Conservation (phyloP, 2,113 vertebrate species). For the Sylvilagus bachmani region DNA sequence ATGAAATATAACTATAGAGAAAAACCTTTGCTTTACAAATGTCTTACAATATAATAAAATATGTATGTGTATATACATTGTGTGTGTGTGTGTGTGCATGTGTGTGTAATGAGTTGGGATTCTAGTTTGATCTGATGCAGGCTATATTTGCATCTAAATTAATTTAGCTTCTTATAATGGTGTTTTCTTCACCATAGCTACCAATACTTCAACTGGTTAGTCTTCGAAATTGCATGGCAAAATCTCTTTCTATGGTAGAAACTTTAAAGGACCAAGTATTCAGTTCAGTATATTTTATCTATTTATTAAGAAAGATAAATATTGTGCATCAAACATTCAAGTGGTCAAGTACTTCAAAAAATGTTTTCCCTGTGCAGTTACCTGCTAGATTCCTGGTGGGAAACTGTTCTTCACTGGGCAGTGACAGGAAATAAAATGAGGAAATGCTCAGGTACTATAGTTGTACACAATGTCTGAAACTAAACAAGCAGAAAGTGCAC, state of each 20-base stretch:
- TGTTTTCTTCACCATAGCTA: neutral
- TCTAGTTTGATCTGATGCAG: neutral
- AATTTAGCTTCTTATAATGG: neutral
- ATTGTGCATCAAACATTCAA: neutral
- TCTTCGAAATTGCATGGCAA: neutral
- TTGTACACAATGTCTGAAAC: neutral
- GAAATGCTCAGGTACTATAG: rapidly evolving
- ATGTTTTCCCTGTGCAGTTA: rapidly evolving
- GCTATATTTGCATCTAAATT: neutral
- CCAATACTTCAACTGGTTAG: neutral
- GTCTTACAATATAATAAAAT: neutral
- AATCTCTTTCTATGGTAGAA: neutral
- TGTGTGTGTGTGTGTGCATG: neutral
- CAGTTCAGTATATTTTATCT: neutral
- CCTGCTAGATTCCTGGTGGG: neutral
- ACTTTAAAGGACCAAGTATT: neutral
- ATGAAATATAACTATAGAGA: neutral
- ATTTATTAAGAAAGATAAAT: conserved; percentile 27
- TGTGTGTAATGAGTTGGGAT: neutral
- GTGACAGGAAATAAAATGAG: neutral
- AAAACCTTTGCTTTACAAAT: conserved; percentile 15
- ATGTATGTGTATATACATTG: neutral
- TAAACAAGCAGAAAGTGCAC: neutral
- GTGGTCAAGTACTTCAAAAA: neutral
- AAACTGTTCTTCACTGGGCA: rapidly evolving